Evolutionary conservation across 2,888 invertebrate genomes (phyloP).

Genomic region (Therioaphis trifolii): DNA sequence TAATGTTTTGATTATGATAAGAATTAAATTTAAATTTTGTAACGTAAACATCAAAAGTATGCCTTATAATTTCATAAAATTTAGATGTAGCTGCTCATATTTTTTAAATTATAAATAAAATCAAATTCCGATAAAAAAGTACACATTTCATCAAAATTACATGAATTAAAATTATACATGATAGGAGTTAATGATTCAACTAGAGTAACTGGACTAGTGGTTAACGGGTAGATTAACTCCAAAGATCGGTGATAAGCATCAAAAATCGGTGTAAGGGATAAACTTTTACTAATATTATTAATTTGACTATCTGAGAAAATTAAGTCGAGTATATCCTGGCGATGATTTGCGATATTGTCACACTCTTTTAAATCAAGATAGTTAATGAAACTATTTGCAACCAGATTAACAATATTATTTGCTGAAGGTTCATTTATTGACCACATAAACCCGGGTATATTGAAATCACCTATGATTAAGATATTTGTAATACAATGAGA

Average conservation of each 20-base stretch:
- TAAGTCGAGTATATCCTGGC: background rate
- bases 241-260: background rate
- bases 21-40: slow-evolving; percentile 13
- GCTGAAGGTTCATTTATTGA: slow-evolving; percentile 15
- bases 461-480: slow-evolving; percentile 15
- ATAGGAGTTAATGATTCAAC: slow-evolving; percentile 21
- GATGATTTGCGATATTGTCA: background rate
- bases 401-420: background rate
- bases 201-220: background rate
- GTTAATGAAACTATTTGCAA: slow-evolving; percentile 8
- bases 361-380: background rate
- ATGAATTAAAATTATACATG: slow-evolving; percentile 14
- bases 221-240: background rate
- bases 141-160: slow-evolving; percentile 22
- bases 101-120: slow-evolving; percentile 12
- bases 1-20: background rate
- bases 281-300: background rate
- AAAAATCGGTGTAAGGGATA: background rate
- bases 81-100: background rate
- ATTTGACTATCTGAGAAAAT: background rate
- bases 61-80: background rate
- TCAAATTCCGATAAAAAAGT: slow-evolving; percentile 7
- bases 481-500: slow-evolving; percentile 24
- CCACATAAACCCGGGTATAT: background rate
- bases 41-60: slow-evolving; percentile 13